Conservation (phyloP, 37 sponge, comb jelly and placozoan species). For the Oopsacas minuta region DNA sequence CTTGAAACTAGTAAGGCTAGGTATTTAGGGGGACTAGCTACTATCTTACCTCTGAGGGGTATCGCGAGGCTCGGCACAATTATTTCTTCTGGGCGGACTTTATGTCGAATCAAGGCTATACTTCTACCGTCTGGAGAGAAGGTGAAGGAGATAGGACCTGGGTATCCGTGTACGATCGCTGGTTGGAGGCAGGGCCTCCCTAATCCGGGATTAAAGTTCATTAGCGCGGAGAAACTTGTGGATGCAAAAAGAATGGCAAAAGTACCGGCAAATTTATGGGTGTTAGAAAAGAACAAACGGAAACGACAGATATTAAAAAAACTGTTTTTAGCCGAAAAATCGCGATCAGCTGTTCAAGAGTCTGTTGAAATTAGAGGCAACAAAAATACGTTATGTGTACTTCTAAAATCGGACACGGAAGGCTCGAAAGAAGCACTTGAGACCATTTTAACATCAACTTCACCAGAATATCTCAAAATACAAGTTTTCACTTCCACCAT, state of each 20-base stretch:
- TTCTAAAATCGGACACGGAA: conserved; percentile 14
- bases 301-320: neutral
- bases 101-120: neutral
- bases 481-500: neutral
- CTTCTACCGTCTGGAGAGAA: neutral
- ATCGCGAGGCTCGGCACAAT: neutral
- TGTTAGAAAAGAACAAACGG: neutral
- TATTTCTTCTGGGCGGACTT: neutral
- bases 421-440: conserved; percentile 5
- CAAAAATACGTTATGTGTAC: neutral
- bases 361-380: neutral
- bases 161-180: neutral
- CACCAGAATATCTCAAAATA: neutral
- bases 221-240: neutral
- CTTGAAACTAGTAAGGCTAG: neutral
- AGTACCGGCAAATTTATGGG: neutral
- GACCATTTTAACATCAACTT: neutral
- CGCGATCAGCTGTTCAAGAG: neutral
- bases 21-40: neutral
- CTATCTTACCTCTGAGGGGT: neutral
- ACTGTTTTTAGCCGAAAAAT: neutral
- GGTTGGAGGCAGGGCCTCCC: neutral
- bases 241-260: neutral
- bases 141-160: neutral
- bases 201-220: neutral